These are phyloP conservation scores for Elgaria multicarinata DNA, from an alignment of 2,113 vertebrate genomes.

Conservation along the genomic window DNA sequence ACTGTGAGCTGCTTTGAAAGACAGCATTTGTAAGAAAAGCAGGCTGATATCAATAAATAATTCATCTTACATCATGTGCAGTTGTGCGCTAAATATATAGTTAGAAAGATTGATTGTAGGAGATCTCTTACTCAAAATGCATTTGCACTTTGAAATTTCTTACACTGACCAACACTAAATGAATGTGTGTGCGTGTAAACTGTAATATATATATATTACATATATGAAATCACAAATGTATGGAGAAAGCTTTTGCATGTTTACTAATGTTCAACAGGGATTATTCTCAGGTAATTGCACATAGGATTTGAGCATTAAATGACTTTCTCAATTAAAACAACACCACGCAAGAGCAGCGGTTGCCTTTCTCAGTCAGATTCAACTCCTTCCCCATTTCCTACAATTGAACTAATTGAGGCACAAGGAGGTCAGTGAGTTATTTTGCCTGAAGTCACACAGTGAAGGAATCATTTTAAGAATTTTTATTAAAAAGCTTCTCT, in stretches of 20 bases:
- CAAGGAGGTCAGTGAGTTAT: background rate
- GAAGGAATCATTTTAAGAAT: background rate
- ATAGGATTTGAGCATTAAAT: background rate
- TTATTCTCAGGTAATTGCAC: background rate
- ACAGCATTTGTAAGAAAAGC: background rate
- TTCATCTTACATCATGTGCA: background rate
- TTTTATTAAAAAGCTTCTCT: background rate
- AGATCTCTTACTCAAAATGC: background rate
- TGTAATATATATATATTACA: background rate
- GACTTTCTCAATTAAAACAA: slow-evolving; percentile 1
- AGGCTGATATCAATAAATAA: background rate
- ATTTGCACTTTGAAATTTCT: background rate
- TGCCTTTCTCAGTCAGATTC: background rate
- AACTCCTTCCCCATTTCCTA: background rate
- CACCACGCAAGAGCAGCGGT: background rate
- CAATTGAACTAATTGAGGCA: background rate
- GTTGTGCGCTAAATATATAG: background rate
- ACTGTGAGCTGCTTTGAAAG: background rate
- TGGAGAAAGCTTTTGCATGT: background rate
- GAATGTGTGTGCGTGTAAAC: background rate
- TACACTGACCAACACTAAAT: background rate
- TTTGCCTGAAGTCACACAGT: background rate
- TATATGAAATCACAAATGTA: background rate
- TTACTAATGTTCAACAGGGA: background rate
- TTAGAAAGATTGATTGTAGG: background rate